These are phyloP conservation scores for Gymnobelideus leadbeateri DNA, from an alignment of 2,113 vertebrate genomes.

Conservation along the genomic window DNA sequence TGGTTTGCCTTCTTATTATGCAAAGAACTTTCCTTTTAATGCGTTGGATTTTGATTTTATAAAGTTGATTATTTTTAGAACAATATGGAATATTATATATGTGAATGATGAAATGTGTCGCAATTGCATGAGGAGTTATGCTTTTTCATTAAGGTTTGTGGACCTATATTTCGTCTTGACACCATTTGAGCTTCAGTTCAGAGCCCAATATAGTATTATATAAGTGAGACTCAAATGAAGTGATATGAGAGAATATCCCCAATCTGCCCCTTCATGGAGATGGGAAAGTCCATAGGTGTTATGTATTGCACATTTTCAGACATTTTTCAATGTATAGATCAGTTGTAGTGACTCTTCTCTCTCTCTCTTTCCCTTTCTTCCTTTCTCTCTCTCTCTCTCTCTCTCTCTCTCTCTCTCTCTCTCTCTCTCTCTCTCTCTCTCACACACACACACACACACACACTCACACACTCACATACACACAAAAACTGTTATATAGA, in stretches of 20 bases:
- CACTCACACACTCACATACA: too few relatives aligned
- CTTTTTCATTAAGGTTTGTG: neutral
- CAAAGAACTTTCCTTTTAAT: neutral
- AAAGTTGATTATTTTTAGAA: neutral
- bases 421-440: too few relatives aligned
- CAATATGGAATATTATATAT: neutral
- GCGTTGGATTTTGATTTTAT: neutral
- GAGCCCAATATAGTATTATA: neutral
- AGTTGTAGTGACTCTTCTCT: neutral
- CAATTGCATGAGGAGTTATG: too few relatives aligned
- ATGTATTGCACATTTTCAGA: neutral
- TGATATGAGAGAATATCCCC: neutral
- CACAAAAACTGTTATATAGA: neutral
- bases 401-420: too few relatives aligned
- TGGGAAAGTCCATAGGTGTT: neutral
- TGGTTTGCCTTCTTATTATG: neutral
- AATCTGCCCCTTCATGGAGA: neutral
- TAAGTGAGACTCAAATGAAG: neutral
- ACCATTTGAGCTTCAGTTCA: neutral
- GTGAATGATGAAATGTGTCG: too few relatives aligned
- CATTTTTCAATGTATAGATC: neutral
- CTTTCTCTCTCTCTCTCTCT: too few relatives aligned
- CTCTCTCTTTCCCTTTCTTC: too few relatives aligned
- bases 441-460: too few relatives aligned
- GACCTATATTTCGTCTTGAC: neutral